Percentiles rank a stretch among this genome's conserved stretches.
Evolutionary conservation across 2,797 vertebrate genomes (phyloP).

Genomic region (Lepus townsendii): DNA sequence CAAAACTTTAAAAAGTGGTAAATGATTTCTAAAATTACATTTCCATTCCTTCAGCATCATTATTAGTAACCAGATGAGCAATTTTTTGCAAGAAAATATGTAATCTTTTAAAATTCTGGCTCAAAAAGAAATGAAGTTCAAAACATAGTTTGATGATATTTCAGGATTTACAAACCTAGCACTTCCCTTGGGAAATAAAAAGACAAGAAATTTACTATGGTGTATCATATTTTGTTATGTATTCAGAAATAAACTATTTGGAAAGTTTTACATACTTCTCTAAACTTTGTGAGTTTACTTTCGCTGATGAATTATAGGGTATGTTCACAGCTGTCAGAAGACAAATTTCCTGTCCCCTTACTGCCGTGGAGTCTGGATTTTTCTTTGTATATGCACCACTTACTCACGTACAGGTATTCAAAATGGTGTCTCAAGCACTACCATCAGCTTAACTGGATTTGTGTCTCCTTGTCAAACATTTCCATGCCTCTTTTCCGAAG

Average conservation of each 20-base stretch:
- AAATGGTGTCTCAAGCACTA: background rate
- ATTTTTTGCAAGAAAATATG: constrained; percentile 74
- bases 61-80: constrained; percentile 76
- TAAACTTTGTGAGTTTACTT: constrained; percentile 54
- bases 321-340: constrained; percentile 16
- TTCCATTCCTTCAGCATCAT: constrained; percentile 63
- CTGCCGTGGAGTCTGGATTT: background rate
- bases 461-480: background rate
- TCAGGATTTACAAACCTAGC: constrained; percentile 77
- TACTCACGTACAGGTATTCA: background rate
- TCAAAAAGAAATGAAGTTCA: constrained; percentile 75
- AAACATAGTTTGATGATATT: constrained; percentile 71
- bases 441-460: background rate
- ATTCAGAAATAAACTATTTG: constrained; percentile 67
- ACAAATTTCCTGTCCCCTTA: background rate
- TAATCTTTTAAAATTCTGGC: constrained; percentile 78
- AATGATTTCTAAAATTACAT: constrained; percentile 73
- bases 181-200: constrained; percentile 75
- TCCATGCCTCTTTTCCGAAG: background rate
- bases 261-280: constrained; percentile 74
- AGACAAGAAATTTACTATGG: constrained; percentile 71
- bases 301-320: constrained; percentile 6
- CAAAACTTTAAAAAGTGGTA: constrained; percentile 75
- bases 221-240: constrained; percentile 76
- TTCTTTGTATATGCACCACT: background rate